phyloP scores from a whole-genome alignment of 2,797 vertebrate species.

The Rallus crepitans region DNA sequence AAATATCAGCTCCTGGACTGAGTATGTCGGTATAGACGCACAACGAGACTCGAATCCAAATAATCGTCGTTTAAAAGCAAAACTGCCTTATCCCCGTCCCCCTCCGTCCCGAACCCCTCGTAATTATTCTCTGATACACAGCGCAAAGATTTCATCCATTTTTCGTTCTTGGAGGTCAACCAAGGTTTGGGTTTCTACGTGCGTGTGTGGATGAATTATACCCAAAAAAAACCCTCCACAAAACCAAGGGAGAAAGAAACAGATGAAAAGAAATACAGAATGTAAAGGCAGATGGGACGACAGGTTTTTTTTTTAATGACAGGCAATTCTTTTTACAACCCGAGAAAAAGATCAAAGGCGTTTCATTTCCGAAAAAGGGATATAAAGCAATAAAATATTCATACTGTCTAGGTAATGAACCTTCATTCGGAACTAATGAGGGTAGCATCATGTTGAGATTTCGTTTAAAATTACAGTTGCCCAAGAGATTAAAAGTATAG shows the following conservation, averaged over 20 bases:
- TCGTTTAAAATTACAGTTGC: conserved; percentile 63
- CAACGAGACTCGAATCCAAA: not conserved
- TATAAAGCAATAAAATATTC: conserved; percentile 87
- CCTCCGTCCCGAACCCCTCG: not conserved
- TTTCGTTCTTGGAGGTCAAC: conserved; percentile 26
- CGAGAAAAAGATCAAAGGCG: conserved; percentile 82
- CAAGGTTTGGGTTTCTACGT: conserved; percentile 37
- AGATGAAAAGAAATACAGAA: conserved; percentile 77
- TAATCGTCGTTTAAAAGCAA: not conserved
- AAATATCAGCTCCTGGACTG: not conserved
- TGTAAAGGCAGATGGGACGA: conserved; percentile 76
- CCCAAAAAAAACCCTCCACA: not conserved
- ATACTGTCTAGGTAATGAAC: conserved; percentile 70
- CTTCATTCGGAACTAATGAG: conserved; percentile 72
- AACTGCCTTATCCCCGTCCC: not conserved
- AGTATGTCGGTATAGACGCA: too few species aligned
- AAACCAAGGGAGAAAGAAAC: conserved; percentile 18
- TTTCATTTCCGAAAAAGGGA: conserved; percentile 80
- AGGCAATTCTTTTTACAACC: conserved; percentile 84
- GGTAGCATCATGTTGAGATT: conserved; percentile 70
- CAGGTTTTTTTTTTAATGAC: conserved; percentile 80
- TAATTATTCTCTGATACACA: not conserved
- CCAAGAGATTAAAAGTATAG: conserved; percentile 44
- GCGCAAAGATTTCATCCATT: not conserved
- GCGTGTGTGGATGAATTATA: not conserved